Percentiles rank a stretch among this genome's conserved stretches.
phyloP scores from a whole-genome alignment of 2,888 invertebrate genomes.

The Ochlodes sylvanus region DNA sequence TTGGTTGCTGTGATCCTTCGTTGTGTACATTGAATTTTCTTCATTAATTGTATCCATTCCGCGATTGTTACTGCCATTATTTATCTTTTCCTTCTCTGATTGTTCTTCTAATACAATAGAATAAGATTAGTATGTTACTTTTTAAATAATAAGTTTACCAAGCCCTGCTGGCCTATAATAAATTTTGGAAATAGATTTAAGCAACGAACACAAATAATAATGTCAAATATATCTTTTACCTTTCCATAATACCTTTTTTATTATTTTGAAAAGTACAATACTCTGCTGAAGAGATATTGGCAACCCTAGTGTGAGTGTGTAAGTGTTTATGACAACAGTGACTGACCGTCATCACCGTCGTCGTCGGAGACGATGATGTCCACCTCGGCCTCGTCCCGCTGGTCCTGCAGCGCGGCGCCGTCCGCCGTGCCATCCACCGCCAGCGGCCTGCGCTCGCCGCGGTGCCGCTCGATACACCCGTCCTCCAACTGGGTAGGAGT shows the following conservation, averaged over 20 bases:
- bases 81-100: constrained; percentile 58
- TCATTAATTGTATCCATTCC: constrained; percentile 25
- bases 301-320: no score
- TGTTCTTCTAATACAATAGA: constrained; percentile 61
- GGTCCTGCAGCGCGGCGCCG: constrained; percentile 57
- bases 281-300: no score
- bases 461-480: constrained; percentile 92
- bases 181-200: no score
- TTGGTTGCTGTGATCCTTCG: constrained; percentile 36
- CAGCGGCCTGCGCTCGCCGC: constrained; percentile 89
- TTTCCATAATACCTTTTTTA: no score
- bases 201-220: no score
- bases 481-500: constrained; percentile 90
- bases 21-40: constrained; percentile 1
- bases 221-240: no score
- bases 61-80: not conserved
- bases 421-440: constrained; percentile 40
- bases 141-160: no score
- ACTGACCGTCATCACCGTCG: constrained; percentile 41
- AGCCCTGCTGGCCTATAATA: no score
- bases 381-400: constrained; percentile 57
- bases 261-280: no score
- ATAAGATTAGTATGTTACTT: not conserved
- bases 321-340: no score
- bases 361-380: constrained; percentile 81